Base-by-base conservation (phyloP, 2,797 vertebrate genomes). In the Fratercula arctica region DNA sequence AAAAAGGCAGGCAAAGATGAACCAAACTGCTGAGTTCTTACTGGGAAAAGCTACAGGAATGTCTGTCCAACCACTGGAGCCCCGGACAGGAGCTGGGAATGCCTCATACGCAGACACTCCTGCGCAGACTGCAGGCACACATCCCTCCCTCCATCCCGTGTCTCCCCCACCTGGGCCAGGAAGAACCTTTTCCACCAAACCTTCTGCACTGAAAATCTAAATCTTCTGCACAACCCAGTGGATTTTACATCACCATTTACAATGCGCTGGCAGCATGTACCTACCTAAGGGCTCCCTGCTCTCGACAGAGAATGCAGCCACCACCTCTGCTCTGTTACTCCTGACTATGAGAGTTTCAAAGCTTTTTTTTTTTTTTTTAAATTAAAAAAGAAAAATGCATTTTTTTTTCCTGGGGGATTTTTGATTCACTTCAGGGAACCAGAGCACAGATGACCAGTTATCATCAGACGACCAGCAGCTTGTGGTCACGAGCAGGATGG, bases 191-290 rank as follows among this genome's bases (percentile, higher is more conserved):
- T 6, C 59, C 53, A 85, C 31, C 50, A 59, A 21, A 24, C 35
- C n/a, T 9, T 17, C 64, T 9, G 24, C n/a, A 6, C 39, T 6
- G 6, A 31, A 18, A 25, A 43, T 5, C 15, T 9, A 6, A 4
- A 9, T 26, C 29, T 39, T 20, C 29, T 45, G 4, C 43, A 1
- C 4, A 10, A 13, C 6, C 20, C 39, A 3, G 28, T 4, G n/a
- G 43, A 39, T 50, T 51, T 26, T 3, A 18, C 33, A 1, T 3
- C 2, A 0, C 5, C 48, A 5, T 8, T 25, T 23, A 7, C 33
- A 16, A 5, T 0, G 3, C 1, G 0, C 53, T 4, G 2, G 11
- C 7, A 16, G 33, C 33, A 3, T 1, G 2, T 1, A 2, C 1
- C 0, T 1, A 24, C 20, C 33, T 0, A 1, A 2, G 43, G 41